These are phyloP conservation scores for Ailurus styani DNA, from an alignment of 2,113 vertebrate species.

Conservation along the genomic window DNA sequence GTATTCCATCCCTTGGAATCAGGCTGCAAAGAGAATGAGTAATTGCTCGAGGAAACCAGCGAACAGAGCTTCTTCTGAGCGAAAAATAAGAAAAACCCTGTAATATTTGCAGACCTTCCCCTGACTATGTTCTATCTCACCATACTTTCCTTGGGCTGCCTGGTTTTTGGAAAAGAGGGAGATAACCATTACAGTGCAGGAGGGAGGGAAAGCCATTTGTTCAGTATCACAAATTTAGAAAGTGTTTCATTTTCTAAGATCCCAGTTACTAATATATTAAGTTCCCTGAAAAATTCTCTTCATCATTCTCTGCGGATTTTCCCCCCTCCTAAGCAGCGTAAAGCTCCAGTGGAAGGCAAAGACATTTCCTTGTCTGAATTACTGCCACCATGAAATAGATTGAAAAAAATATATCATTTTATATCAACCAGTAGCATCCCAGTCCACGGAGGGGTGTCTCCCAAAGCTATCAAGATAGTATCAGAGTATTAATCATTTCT, in stretches of 20 bases:
- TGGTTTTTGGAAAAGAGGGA: constrained; percentile 19
- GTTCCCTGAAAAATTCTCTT: constrained; percentile 62
- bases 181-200: background rate
- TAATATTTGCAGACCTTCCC: background rate
- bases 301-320: constrained; percentile 58
- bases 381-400: constrained; percentile 79
- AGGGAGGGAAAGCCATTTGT: constrained; percentile 18
- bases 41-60: constrained; percentile 2
- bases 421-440: constrained; percentile 79
- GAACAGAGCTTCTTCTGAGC: background rate
- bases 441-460: constrained; percentile 77
- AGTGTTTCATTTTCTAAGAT: constrained; percentile 51
- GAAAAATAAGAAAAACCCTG: background rate
- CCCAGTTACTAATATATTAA: constrained; percentile 56
- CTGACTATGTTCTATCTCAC: background rate
- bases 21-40: background rate
- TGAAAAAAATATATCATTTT: constrained; percentile 78
- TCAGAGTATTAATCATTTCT: constrained; percentile 80
- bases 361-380: constrained; percentile 79
- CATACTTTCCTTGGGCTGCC: background rate
- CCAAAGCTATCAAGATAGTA: constrained; percentile 81
- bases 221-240: constrained; percentile 56
- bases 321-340: constrained; percentile 52
- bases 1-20: background rate
- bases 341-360: constrained; percentile 72